Evolutionary conservation across 2,113 vertebrate species (phyloP).

Genomic region (Ictalurus punctatus): DNA sequence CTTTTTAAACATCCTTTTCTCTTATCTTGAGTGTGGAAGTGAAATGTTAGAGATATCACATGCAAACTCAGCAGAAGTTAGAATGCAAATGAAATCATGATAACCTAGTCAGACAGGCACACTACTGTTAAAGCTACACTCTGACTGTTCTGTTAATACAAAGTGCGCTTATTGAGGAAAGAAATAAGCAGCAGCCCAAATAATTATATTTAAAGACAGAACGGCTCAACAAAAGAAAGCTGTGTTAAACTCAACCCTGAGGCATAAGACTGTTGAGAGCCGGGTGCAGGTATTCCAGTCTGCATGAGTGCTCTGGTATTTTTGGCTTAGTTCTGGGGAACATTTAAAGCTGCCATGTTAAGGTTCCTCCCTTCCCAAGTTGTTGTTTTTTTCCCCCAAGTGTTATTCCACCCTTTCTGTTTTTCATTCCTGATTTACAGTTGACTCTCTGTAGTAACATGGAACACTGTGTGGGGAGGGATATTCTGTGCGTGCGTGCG

Average conservation of each 20-base stretch:
- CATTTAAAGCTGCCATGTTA: constrained; percentile 11
- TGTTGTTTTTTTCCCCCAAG: background rate
- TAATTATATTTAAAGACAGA: background rate
- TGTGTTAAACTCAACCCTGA: background rate
- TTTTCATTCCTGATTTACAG: constrained; percentile 28
- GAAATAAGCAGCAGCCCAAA: background rate
- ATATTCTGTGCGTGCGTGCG: no score
- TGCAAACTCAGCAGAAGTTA: background rate
- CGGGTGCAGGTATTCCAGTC: constrained; percentile 11
- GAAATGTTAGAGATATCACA: background rate
- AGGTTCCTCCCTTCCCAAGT: background rate
- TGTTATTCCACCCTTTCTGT: constrained; percentile 30
- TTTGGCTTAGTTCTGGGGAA: constrained; percentile 20
- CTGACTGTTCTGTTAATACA: background rate
- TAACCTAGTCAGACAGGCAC: background rate
- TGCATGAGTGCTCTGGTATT: constrained; percentile 38
- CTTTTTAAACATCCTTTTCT: background rate
- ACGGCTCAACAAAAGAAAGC: background rate
- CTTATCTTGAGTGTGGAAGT: background rate
- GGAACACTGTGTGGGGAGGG: background rate
- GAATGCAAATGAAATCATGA: background rate
- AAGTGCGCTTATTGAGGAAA: background rate
- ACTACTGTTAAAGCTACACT: background rate
- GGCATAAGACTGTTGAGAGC: background rate
- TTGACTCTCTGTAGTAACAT: constrained; percentile 6